Evolutionary conservation across 2,113 vertebrate species (phyloP), one percentile per base, ranked within the genome.

Genomic region (Apodemus sylvaticus): DNA sequence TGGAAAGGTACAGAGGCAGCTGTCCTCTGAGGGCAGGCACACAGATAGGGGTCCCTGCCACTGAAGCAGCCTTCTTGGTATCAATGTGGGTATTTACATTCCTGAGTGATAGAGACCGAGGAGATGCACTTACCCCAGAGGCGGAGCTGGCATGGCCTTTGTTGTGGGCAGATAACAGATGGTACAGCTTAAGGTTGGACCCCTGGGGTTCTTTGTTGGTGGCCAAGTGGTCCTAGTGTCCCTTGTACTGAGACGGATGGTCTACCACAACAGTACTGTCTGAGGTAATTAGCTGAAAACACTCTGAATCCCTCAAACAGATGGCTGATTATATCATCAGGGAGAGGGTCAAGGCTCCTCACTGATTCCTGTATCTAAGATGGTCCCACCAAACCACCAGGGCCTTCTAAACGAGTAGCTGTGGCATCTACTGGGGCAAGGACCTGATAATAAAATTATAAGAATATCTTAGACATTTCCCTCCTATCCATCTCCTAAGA

Each of bases 91-190:
- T 68, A 5, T 89, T 79, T 78, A 71, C 45, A 58, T 85, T 85
- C 8, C 31, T 31, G 2, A 24, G 14, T 16, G 22, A 29, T 55
- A n/a, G 45, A 76, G 66, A 45, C 31, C 39, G 66, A 90, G 16
- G 0, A 22, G 7, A 3, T 51, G 39, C 9, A 7, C 1, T 39
- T 24, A 51, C 1, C 60, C 55, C 19, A 48, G 13, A 39, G 39
- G 24, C 1, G 17, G 45, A 34, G 24, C 11, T 71, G 39, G 17
- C 62, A 1, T 64, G 22, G 12, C 53, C 79, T 85, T 73, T 34
- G 45, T 74, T 13, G 22, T 20, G 45, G 60, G 6, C 42, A 79
- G 36, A 53, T 16, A 14, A 39, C 48, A 58, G 68, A 48, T 45
- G n/a, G 1, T 62, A 6, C 22, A 7, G 36, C 26, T 66, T 71